Base-by-base conservation (phyloP, 2,888 invertebrate genomes). In the Drosophila nigricruria region DNA sequence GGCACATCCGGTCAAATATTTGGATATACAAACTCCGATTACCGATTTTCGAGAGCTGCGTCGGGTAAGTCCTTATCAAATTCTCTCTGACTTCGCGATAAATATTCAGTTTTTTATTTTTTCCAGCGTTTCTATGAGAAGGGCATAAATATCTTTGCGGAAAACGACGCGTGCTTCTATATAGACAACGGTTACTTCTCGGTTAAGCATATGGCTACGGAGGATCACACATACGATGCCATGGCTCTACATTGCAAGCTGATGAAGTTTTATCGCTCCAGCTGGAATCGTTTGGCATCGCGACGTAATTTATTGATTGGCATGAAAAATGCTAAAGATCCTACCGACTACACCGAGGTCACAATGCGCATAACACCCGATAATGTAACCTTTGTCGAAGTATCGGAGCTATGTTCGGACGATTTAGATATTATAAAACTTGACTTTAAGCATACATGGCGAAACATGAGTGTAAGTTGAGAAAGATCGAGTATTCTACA, bases 231-330 rank as follows among this genome's bases (percentile, higher is more conserved):
- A 0, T 92, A 92, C 27, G 73, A 78, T 25, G 88, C 87, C 4
- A 92, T 92, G 81, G 89, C 90, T 0, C 34, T 91, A 4, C 81
- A 91, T 65, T 81, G 91, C 14, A 79, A 78, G 10, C 59, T 75
- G n/a, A 79, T 92, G 68, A 91, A 90, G 62, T 92, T 90, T 61
- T 56, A 38, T 36, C 78, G 69, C 5, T 92, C 91, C 0, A 63
- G 76, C 25, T 92, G 92, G 92, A 92, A 92, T 81, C 88, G 91
- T n/a, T 65, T 92, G 59, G 82, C 92, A 4, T 30, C 74, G 5
- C 86, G 91, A 9, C 87, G 92, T 12, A 84, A 90, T 59, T 78
- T 92, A 0, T 36, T 91, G 4, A 45, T 92, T 6, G 71, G 84
- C 56, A 84, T 90, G 70, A 85, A 88, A 23, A 66, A 63, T 6